Conservation (phyloP, 2,113 vertebrate species). For the Chelonoidis abingdonii region DNA sequence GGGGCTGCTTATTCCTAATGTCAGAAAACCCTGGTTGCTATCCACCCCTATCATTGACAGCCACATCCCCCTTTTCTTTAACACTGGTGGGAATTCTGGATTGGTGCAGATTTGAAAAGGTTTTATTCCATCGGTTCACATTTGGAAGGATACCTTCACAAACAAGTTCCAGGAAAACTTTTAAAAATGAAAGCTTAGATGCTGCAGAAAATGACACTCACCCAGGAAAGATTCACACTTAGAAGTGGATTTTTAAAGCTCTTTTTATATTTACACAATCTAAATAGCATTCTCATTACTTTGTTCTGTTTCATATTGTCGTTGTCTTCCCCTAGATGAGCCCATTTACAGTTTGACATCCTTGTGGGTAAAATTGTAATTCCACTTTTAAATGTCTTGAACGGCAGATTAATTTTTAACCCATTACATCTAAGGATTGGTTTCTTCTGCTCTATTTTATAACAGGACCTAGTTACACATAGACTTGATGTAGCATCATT, state of each 20-base stretch:
- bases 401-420: fast-evolving
- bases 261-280: neutral
- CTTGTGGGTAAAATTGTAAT: fast-evolving
- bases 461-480: fast-evolving
- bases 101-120: neutral
- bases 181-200: neutral
- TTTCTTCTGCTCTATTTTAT: fast-evolving
- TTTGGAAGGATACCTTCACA: neutral
- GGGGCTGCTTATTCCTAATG: neutral
- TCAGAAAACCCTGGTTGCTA: too few relatives aligned
- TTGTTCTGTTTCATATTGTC: neutral
- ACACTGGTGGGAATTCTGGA: neutral
- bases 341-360: fast-evolving
- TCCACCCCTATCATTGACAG: neutral
- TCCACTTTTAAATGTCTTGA: neutral
- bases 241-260: neutral
- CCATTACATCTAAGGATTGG: fast-evolving
- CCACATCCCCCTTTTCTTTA: neutral
- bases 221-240: fast-evolving
- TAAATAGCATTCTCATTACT: fast-evolving
- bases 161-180: neutral
- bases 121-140: neutral
- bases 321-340: fast-evolving
- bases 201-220: neutral
- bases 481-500: neutral